Evolutionary conservation across 2,888 invertebrate genomes (phyloP), one percentile per base, ranked within the genome.

Genomic region (Conistra vaccinii): DNA sequence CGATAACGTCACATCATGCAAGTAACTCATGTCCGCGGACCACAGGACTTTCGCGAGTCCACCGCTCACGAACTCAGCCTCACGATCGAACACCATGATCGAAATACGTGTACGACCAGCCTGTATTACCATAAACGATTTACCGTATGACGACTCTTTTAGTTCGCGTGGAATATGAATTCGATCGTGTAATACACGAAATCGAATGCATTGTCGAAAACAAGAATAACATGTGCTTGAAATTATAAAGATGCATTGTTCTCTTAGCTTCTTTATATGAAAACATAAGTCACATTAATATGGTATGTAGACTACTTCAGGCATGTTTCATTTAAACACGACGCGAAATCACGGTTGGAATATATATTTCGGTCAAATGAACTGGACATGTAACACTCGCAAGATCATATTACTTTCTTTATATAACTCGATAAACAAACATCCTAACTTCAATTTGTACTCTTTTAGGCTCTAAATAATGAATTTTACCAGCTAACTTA

Each of bases 11-110:
- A 89, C 89, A 91, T 92, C 92, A 90, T 88, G 87, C 79, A 86
- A 90, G 90, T 91, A 91, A 90, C 89, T 92, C 90, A 91, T 91
- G 90, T 89, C 89, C 86, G 84, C 89, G 84, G 85, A 85, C 89
- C 88, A 85, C 88, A 86, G 85, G 88, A 90, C 89, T 92, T 92
- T 89, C 89, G 89, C 89, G 90, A 90, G 91, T 90, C 88, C 85
- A 87, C 85, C 88, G 90, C 86, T 92, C 95, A 94, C 95, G 95
- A 95, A 91, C 91, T 91, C 86, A 89, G 90, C 90, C 88, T 95
- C 96, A 96, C 96, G 96, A 96, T 94, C 93, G 93, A 90, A 90
- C 90, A 93, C 93, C 94, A 94, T 94, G 95, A 94, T 94, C 94
- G 92, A 93, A 94, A 94, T 93, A 93, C 95, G 91, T 93, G 92